phyloP scores from a whole-genome alignment of 2,888 invertebrate species.

The Clanis bilineata region DNA sequence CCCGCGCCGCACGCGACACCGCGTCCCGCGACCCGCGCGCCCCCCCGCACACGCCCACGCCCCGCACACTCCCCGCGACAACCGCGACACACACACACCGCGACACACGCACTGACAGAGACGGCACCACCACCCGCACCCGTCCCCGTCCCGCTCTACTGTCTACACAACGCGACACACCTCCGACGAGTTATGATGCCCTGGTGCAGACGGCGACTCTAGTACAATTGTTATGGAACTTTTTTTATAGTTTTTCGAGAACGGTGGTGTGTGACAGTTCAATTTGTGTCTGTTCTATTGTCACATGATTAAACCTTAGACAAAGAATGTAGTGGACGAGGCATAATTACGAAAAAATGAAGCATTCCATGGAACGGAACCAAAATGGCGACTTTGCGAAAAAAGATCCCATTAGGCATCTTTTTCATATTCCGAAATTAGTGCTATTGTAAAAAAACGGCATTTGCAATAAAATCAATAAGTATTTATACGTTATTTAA shows the following conservation, averaged over 20 bases:
- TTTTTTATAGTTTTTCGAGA: neutral
- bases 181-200: neutral
- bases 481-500: too few species aligned
- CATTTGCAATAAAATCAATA: too few species aligned
- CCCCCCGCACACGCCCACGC: conserved; percentile 24
- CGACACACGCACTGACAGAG: neutral
- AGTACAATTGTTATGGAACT: neutral
- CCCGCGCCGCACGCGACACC: conserved; percentile 42
- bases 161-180: neutral
- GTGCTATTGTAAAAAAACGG: too few species aligned
- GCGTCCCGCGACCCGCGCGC: conserved; percentile 30
- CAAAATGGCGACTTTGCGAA: too few species aligned
- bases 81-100: neutral
- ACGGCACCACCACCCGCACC: neutral
- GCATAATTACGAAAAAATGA: too few species aligned
- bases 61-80: conserved; percentile 25
- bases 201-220: neutral
- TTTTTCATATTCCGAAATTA: too few species aligned
- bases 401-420: too few species aligned
- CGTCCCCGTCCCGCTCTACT: neutral
- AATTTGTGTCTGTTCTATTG: too few species aligned
- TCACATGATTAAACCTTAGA: too few species aligned
- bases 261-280: neutral
- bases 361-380: too few species aligned
- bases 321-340: too few species aligned